phyloP scores from a whole-genome alignment of 2,113 vertebrate genomes.

The Empidonax traillii region DNA sequence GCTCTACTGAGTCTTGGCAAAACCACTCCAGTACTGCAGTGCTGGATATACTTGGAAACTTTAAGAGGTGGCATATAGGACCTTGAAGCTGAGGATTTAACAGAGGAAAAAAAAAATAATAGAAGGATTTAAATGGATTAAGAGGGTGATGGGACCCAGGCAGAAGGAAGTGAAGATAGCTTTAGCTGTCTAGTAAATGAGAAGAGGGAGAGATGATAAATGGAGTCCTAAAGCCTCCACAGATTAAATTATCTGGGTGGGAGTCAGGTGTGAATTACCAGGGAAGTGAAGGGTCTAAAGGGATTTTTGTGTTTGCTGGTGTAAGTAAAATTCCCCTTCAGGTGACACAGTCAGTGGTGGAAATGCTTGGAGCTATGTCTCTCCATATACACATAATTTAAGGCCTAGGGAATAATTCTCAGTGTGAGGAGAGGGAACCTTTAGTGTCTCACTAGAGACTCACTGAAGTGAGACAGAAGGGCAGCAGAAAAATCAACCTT shows the following conservation, averaged over 20 bases:
- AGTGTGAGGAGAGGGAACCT: not conserved
- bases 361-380: not conserved
- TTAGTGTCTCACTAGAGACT: not conserved
- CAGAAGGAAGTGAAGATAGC: constrained; percentile 37
- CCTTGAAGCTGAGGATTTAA: not conserved
- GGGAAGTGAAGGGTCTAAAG: not conserved
- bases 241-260: constrained; percentile 24
- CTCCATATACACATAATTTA: not conserved
- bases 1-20: not conserved
- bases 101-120: not conserved
- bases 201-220: constrained; percentile 7
- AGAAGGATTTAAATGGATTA: constrained; percentile 36
- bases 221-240: not conserved
- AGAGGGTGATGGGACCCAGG: not conserved
- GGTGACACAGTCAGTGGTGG: not conserved
- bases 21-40: not conserved
- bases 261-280: constrained; percentile 43
- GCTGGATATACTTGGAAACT: not conserved
- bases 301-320: constrained; percentile 6
- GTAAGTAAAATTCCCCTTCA: not conserved
- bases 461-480: not conserved
- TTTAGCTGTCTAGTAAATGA: not conserved
- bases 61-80: not conserved
- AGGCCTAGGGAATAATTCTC: not conserved
- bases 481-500: not conserved